A percentile compares a stretch with the other conserved stretches of the same genome.
Conservation (phyloP, 2,113 vertebrate species). For the Camelus bactrianus region DNA sequence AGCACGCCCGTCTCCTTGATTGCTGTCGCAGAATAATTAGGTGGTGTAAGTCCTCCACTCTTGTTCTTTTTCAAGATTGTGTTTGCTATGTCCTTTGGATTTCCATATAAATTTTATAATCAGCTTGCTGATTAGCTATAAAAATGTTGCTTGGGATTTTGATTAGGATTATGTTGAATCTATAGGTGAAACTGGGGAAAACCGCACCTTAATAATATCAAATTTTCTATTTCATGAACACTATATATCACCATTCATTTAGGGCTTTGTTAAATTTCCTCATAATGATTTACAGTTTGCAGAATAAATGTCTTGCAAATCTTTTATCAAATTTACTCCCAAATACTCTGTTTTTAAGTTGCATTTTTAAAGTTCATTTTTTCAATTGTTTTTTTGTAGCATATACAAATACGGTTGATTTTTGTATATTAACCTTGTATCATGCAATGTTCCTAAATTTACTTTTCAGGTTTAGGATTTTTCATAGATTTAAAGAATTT, state of each 20-base stretch:
- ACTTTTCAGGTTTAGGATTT: background rate
- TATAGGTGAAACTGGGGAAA: background rate
- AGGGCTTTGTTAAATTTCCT: slow-evolving; percentile 37
- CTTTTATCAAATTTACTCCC: slow-evolving; percentile 9
- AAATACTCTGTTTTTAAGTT: background rate
- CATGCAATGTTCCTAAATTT: background rate
- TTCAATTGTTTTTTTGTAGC: background rate
- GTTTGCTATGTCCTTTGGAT: background rate
- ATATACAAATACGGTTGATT: background rate
- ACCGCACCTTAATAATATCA: background rate
- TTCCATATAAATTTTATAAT: slow-evolving; percentile 36
- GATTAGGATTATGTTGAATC: background rate
- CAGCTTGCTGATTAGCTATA: background rate
- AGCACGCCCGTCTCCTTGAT: background rate
- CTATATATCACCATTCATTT: background rate
- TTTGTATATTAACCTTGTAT: background rate
- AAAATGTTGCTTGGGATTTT: slow-evolving; percentile 15
- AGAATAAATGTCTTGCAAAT: background rate
- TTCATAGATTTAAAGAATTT: background rate
- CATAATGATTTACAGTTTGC: background rate
- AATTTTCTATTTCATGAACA: background rate
- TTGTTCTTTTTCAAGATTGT: background rate
- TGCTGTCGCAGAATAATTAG: background rate
- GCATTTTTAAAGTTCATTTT: background rate
- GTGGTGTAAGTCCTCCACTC: background rate